phyloP scores from a whole-genome alignment of 1,140 invertebrate genomes.

The Acyrthosiphon pisum region DNA sequence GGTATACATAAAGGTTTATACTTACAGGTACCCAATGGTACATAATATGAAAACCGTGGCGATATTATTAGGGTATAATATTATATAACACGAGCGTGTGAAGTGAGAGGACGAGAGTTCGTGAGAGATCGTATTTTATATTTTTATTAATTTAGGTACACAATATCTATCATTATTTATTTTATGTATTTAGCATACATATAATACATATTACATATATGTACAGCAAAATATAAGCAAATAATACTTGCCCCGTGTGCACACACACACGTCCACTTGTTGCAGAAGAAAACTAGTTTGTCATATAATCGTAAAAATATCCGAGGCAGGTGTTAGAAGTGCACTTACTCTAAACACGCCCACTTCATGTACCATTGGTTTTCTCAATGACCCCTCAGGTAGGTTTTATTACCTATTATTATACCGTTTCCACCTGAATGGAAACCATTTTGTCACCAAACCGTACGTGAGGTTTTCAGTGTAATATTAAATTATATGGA shows the following conservation, averaged over 20 bases:
- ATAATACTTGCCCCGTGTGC: neutral
- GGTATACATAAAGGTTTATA: neutral
- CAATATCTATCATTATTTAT: neutral
- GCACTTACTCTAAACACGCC: slow-evolving; percentile 53
- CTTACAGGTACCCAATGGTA: neutral
- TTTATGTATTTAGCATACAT: neutral
- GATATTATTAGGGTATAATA: neutral
- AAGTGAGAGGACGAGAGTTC: neutral
- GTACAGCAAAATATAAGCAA: neutral
- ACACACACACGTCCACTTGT: slow-evolving; percentile 5
- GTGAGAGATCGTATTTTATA: neutral
- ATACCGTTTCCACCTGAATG: slow-evolving; percentile 54
- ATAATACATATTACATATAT: neutral
- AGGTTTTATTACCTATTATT: slow-evolving; percentile 55
- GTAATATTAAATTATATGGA: neutral
- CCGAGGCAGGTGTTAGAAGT: slow-evolving; percentile 51
- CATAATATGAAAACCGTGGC: neutral
- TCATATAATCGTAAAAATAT: slow-evolving; percentile 46
- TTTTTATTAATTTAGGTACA: neutral
- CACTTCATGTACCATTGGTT: slow-evolving; percentile 57
- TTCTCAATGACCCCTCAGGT: slow-evolving; percentile 54
- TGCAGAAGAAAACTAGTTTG: slow-evolving; percentile 42
- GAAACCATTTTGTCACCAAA: slow-evolving; percentile 58
- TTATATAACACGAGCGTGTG: neutral
- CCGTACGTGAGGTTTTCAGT: slow-evolving; percentile 2